A percentile compares a stretch with the other conserved stretches of the same genome.
Conservation (phyloP, 2,113 vertebrate genomes). For the Poecilia latipinna region DNA sequence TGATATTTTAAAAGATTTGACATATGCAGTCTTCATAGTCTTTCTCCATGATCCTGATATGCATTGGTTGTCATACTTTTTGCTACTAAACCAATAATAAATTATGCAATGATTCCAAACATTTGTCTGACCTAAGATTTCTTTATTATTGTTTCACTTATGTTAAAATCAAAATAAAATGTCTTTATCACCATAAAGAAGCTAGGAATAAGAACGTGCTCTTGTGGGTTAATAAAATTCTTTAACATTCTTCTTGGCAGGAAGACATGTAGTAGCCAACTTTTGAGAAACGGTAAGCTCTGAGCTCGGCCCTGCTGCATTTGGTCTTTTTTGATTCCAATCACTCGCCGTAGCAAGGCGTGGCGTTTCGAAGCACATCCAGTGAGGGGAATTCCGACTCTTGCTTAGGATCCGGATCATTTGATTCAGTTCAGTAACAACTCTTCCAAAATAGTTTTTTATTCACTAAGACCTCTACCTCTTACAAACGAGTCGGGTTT, state of each 20-base stretch:
- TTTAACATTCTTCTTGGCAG: neutral
- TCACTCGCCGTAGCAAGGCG: constrained; percentile 44
- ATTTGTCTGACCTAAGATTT: neutral
- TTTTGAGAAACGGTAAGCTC: no score
- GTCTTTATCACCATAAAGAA: neutral
- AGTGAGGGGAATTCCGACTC: neutral
- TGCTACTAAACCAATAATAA: constrained; percentile 19
- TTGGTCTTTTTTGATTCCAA: neutral
- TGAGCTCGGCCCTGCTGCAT: no score
- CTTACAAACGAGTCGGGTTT: no score
- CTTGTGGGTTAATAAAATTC: neutral
- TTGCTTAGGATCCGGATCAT: no score
- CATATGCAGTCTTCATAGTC: neutral
- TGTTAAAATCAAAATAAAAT: neutral
- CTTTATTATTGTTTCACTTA: neutral
- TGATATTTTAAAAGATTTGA: neutral
- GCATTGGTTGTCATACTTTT: neutral
- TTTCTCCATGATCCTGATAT: neutral
- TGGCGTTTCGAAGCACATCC: neutral
- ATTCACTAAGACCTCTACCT: no score
- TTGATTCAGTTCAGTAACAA: no score
- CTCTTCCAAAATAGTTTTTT: no score
- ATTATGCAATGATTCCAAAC: constrained; percentile 15
- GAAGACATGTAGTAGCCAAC: no score
- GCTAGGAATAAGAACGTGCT: neutral